Conservation (phyloP, 2,113 vertebrate species). For the Mystacornis crossleyi region DNA sequence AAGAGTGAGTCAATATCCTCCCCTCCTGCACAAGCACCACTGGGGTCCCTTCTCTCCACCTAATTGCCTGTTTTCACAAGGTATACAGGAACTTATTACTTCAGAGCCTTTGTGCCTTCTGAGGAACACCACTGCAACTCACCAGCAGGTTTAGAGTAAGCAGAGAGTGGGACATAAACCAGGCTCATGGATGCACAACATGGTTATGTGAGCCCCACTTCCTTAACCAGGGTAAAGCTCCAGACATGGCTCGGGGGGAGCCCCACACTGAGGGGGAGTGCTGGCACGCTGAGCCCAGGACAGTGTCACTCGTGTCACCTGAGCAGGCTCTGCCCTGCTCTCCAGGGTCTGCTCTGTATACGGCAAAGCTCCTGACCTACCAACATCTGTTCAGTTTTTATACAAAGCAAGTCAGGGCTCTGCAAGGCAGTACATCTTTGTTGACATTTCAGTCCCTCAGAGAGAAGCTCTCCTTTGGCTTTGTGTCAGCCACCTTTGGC, state of each 20-base stretch:
- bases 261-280: background rate
- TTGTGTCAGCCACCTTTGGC: slow-evolving; percentile 48
- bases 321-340: background rate
- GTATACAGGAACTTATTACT: slow-evolving; percentile 56
- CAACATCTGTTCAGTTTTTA: slow-evolving; percentile 36
- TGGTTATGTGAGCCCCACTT: rapidly evolving
- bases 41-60: background rate
- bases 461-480: slow-evolving; percentile 7
- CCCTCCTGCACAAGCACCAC: background rate
- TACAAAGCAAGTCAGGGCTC: slow-evolving; percentile 18
- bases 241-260: background rate
- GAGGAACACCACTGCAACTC: background rate
- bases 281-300: background rate
- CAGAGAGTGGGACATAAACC: background rate
- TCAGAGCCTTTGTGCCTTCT: slow-evolving; percentile 41
- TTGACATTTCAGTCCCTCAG: slow-evolving; percentile 36
- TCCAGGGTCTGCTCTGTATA: background rate
- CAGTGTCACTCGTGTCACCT: background rate
- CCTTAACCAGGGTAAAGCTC: background rate
- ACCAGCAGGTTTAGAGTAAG: background rate
- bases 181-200: background rate
- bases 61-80: slow-evolving; percentile 50
- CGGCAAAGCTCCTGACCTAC: slow-evolving; percentile 20
- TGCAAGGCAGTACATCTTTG: slow-evolving; percentile 10
- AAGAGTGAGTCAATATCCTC: slow-evolving; percentile 34